These are phyloP conservation scores for Gobionotothen gibberifrons DNA, from an alignment of 2,797 vertebrate genomes.

Conservation along the genomic window DNA sequence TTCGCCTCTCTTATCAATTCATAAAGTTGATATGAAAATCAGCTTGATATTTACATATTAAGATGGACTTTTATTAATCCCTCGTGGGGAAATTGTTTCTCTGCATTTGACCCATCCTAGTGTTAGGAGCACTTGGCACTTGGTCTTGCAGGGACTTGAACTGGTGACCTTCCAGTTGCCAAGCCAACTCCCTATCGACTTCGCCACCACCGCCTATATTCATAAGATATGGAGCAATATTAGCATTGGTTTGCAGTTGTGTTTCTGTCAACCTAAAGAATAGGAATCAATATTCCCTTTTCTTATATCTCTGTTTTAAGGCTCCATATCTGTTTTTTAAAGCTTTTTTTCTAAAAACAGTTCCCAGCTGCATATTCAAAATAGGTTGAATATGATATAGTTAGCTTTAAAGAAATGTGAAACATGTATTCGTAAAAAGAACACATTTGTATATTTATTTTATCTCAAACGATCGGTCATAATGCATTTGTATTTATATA, in stretches of 20 bases:
- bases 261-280: not conserved
- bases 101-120: too few species aligned
- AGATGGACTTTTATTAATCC: too few species aligned
- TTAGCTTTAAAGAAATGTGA: not conserved
- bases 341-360: not conserved
- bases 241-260: slow-evolving; percentile 2
- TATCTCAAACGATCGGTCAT: not conserved
- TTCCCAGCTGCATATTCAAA: not conserved
- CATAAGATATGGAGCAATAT: not conserved
- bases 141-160: too few species aligned
- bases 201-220: too few species aligned
- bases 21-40: too few species aligned
- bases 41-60: not conserved
- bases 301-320: too few species aligned
- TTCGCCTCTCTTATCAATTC: too few species aligned
- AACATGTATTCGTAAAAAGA: not conserved
- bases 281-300: too few species aligned
- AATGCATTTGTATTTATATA: slow-evolving; percentile 17
- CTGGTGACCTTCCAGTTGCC: too few species aligned
- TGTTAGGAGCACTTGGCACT: too few species aligned
- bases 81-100: too few species aligned
- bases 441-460: not conserved
- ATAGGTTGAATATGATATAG: not conserved
- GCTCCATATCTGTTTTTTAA: not conserved
- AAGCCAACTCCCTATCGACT: too few species aligned